Base-by-base conservation (phyloP, 2,113 vertebrate genomes). In the Rhea americana region DNA sequence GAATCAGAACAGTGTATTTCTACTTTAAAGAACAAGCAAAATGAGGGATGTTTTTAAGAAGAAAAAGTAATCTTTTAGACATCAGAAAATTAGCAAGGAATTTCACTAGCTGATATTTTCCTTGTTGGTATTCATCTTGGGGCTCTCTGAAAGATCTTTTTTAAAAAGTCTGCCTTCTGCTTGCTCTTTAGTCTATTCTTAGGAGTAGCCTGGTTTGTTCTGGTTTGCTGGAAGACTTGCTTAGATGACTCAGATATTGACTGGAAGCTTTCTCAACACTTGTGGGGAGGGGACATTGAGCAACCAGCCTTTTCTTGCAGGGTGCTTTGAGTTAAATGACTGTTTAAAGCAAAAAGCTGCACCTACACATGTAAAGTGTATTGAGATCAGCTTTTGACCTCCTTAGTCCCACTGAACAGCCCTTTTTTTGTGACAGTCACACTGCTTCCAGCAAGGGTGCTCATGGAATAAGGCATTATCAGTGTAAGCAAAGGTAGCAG, bases 161-260 rank as follows among this genome's bases (percentile, higher is more conserved):
- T 53, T 4, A 26, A 77, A 41, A 71, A 73, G 41, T 51, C 65
- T 93, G 32, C 45, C 28, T 89, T 81, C 79, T 93, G 82, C 83
- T 92, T 74, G 61, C 80, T 91, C 47, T 82, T 91, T 55, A 74
- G 41, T 91, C 95, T 96, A 83, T 96, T 96, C 91, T 94, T 96
- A 93, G 91, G 94, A 84, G 68, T 72, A 81, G 65, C 79, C 89
- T 93, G 73, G 48, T 90, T 95, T 95, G 72, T 72, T 91, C 95
- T 90, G 87, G 48, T 94, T 93, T 93, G 82, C 85, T 94, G 94
- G 93, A 91, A 90, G 80, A 68, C 76, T 95, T 90, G 47, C 85
- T 94, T n/a, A 72, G 76, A 93, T 96, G 95, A 96, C 82, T 96
- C 95, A 96, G 93, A 94, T 88, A 83, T 53, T 95, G 90, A 95